Base-by-base conservation (phyloP, 2,797 vertebrate species). In the Oceanodroma leucorhoa region DNA sequence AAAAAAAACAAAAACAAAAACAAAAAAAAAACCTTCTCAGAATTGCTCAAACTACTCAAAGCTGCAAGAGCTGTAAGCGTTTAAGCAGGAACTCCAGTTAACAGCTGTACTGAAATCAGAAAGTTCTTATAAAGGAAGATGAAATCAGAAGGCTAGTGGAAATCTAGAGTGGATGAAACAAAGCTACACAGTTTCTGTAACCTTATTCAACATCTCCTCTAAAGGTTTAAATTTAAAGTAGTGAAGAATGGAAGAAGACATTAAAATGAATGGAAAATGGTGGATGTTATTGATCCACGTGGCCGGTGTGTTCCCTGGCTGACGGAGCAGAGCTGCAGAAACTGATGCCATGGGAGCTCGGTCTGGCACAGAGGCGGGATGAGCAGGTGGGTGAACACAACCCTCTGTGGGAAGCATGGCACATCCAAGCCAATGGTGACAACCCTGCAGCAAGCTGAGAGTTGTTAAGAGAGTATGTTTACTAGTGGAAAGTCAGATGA, bases 391-490 rank as follows among this genome's bases (percentile, higher is more conserved):
- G 11, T 48, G 14, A 65, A 9, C 51, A 12, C 14, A 61, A 24
- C 14, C 5, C 24, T 40, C 69, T 26, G 11, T 17, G 69, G 29
- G 65, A 60, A 77, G 17, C 24, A 5, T 1, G 21, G 40, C 11
- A 4, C 7, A 0, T 13, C 77, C 41, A 11, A 50, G 21, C 12
- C 64, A 14, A 18, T 3, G 26, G 26, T 26, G 27, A 19, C 14
- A 43, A 20, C 29, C 1, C 0, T 8, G 18, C 13, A 29, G 53
- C 48, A 62, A 50, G 27, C 1, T 6, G 4, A 26, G 36, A 46
- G 29, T 4, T 60, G 24, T 10, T 60, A 70, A 32, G 41, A 43
- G 70, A 71, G 13, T 4, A 6, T 2, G 0, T 48, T 61, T 73
- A 9, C 21, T 57, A 26, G 34, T 24, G 34, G 29, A 5, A 76